Evolutionary conservation across 2,797 vertebrate species (phyloP).

Genomic region (Anguilla marmorata): DNA sequence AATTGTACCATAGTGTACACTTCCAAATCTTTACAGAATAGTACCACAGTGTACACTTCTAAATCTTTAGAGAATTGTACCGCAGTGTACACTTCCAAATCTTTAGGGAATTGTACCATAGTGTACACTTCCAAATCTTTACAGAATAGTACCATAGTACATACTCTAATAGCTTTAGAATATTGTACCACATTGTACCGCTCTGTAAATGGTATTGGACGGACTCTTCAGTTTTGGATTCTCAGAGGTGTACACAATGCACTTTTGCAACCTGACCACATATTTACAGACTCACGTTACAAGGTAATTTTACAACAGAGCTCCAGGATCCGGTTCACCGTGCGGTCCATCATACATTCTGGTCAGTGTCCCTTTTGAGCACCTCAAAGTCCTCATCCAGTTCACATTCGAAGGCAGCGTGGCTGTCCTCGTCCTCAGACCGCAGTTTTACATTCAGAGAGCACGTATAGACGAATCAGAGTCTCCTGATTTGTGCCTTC

Average conservation of each 20-base stretch:
- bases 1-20: constrained; percentile 13
- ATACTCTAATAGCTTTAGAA: constrained; percentile 33
- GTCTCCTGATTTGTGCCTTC: not conserved
- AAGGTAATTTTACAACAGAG: constrained; percentile 34
- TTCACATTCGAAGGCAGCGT: not conserved
- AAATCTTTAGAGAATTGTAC: not conserved
- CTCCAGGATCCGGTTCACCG: not conserved
- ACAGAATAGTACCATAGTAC: not conserved
- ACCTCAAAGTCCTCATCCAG: not conserved
- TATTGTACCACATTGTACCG: constrained; percentile 40
- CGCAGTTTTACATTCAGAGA: constrained; percentile 47
- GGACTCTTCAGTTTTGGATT: not conserved
- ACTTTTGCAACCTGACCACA: constrained; percentile 48
- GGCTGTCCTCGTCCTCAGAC: not conserved
- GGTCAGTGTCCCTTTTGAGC: not conserved
- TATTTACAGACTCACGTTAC: constrained; percentile 42
- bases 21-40: not conserved
- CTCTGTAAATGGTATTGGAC: constrained; percentile 41
- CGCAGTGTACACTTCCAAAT: constrained; percentile 9
- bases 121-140: constrained; percentile 5
- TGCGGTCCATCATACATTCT: not conserved
- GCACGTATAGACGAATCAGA: constrained; percentile 13
- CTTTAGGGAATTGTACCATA: not conserved
- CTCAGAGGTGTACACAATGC: constrained; percentile 32
- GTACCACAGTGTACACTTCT: not conserved